phyloP scores from a whole-genome alignment of 2,888 invertebrate genomes.

The Hirtodrosophila histrioides region DNA sequence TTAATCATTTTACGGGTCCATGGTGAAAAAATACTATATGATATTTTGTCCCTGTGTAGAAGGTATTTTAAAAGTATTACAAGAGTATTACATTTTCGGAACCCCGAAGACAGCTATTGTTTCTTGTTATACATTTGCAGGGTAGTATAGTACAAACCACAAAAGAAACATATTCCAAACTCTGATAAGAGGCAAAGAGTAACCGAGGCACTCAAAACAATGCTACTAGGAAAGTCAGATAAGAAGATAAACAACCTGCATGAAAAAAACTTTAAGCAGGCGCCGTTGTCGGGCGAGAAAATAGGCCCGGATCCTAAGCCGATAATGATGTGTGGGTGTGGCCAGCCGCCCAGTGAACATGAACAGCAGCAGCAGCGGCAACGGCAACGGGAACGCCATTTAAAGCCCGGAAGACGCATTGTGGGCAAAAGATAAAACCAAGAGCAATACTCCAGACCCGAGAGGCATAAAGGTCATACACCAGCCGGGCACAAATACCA shows the following conservation, averaged over 20 bases:
- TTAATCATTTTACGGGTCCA: too few relatives aligned
- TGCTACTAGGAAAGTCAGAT: slow-evolving; percentile 57
- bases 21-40: too few relatives aligned
- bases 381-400: slow-evolving; percentile 16
- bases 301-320: slow-evolving; percentile 51
- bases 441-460: slow-evolving; percentile 12
- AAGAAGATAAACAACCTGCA: slow-evolving; percentile 74
- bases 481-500: slow-evolving; percentile 1
- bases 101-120: too few relatives aligned
- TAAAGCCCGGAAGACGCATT: slow-evolving; percentile 68
- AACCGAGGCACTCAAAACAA: slow-evolving; percentile 47
- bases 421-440: slow-evolving; percentile 56
- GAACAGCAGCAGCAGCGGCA: slow-evolving; percentile 15
- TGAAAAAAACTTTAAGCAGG: slow-evolving; percentile 59
- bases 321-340: slow-evolving; percentile 43
- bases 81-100: too few relatives aligned
- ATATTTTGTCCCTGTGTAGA: too few relatives aligned
- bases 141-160: slow-evolving; percentile 16
- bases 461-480: slow-evolving; percentile 37
- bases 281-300: slow-evolving; percentile 37
- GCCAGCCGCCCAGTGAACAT: slow-evolving; percentile 39
- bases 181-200: slow-evolving; percentile 48
- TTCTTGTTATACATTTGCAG: too few relatives aligned
- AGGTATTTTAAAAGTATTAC: too few relatives aligned
- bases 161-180: slow-evolving; percentile 62